Evolutionary conservation across 2,888 invertebrate species (phyloP).

Genomic region (Phortica magna): DNA sequence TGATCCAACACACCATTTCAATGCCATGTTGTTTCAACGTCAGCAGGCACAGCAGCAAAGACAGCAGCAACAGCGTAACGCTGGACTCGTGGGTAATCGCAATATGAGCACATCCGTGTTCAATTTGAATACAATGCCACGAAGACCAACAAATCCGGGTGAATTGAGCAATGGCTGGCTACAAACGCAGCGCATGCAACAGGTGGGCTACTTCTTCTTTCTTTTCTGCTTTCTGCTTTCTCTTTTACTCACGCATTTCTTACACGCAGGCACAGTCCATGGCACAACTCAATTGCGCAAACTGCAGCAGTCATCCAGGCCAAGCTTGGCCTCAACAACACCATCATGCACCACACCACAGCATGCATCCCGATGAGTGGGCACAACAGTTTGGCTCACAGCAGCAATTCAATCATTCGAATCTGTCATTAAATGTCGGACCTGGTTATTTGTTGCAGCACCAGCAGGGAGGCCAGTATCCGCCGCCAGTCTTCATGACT

Average conservation of each 20-base stretch:
- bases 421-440: conserved; percentile 80
- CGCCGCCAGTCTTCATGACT: conserved; percentile 76
- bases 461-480: conserved; percentile 76
- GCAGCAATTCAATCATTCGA: conserved; percentile 79
- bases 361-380: conserved; percentile 67
- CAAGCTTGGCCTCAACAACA: conserved; percentile 54
- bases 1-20: conserved; percentile 71
- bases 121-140: conserved; percentile 78
- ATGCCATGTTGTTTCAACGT: conserved; percentile 72
- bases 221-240: not conserved
- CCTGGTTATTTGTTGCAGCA: conserved; percentile 76
- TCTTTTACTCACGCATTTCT: conserved; percentile 11
- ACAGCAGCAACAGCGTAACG: conserved; percentile 64
- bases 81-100: conserved; percentile 56
- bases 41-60: conserved; percentile 51
- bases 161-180: conserved; percentile 59
- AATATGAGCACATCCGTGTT: conserved; percentile 80
- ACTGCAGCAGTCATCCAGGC: conserved; percentile 77
- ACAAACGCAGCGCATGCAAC: conserved; percentile 79
- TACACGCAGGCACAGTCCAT: conserved; percentile 83
- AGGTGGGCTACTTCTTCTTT: conserved; percentile 77
- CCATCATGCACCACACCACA: conserved; percentile 40
- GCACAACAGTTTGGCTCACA: conserved; percentile 68
- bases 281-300: conserved; percentile 83
- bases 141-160: not conserved